Evolutionary conservation across 2,113 vertebrate species (phyloP), one percentile per base, ranked within the genome.

Genomic region (Otocyon megalotis): DNA sequence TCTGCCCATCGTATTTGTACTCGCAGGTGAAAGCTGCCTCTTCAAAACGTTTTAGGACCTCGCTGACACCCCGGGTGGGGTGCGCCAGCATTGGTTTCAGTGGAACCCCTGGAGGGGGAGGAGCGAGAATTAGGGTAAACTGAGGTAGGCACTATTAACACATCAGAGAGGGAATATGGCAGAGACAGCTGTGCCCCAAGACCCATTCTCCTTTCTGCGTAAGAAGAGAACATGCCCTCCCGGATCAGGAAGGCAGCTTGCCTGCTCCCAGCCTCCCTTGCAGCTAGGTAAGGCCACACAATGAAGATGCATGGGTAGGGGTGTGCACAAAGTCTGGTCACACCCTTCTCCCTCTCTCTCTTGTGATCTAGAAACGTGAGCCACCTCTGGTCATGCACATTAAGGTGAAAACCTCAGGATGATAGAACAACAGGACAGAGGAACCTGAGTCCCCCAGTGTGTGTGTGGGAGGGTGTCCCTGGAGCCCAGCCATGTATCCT

Each of bases 1-100:
- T 98, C 98, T 99, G 99, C 9, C 99, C 99, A 1, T 99, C 99
- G 0, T 99, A 99, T 85, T 99, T 99, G 97, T 99, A 99, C 97
- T 99, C 99, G 98, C 99, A 99, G 94, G 99, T 99, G 97, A 99
- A 99, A 5, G 99, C 98, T 0, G 99, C 99, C 92, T 99, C 99
- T 17, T 99, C 99, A 3, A 99, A 99, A 92, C 97, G 99, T 97
- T 99, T 99, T 98, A 99, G 98, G 90, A 99, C 99, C 94, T 99
- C 99, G 0, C 98, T 98, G n/a, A 99, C 98, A 0, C 99, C 99
- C 30, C 99, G 99, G 50, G 99, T 99, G n/a, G 99, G 99, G 88
- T 99, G 99, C 19, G 99, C 99, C 98, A 99, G 87, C 99, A 99
- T 99, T 6, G 99, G 99, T 56, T 99, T 99, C 94, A 99, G 97